These are phyloP conservation scores for Ecliptopera silaceata DNA, from an alignment of 2,888 invertebrate species.

Conservation along the genomic window DNA sequence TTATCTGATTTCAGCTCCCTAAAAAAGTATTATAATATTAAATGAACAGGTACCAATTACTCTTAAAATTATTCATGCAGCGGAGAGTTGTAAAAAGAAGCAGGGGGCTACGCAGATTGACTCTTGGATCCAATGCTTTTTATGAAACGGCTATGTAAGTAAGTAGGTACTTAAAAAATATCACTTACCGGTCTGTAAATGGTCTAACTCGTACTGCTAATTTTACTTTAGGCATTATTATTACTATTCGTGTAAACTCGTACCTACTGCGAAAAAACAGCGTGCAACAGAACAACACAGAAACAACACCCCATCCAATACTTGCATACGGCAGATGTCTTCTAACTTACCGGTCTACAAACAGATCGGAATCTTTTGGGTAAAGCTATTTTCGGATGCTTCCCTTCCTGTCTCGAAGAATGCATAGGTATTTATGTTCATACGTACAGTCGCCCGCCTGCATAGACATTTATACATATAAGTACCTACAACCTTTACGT, in stretches of 20 bases:
- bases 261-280: no score
- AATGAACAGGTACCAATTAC: no score
- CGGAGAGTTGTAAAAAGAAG: no score
- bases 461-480: no score
- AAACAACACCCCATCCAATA: neutral
- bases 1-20: slow-evolving; percentile 70
- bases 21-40: slow-evolving; percentile 43
- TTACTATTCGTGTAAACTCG: slow-evolving; percentile 41
- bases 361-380: slow-evolving; percentile 36
- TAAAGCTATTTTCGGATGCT: slow-evolving; percentile 53
- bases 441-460: no score
- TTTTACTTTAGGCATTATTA: slow-evolving; percentile 84
- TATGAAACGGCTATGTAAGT: neutral
- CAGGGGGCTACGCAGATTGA: no score
- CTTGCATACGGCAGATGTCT: slow-evolving; percentile 2
- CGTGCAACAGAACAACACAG: no score
- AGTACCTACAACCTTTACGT: no score
- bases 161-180: slow-evolving; percentile 10
- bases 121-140: no score
- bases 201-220: slow-evolving; percentile 86
- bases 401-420: slow-evolving; percentile 31
- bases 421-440: no score
- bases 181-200: slow-evolving; percentile 84
- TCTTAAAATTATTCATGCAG: no score
- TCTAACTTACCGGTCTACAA: slow-evolving; percentile 14